Percentiles rank a stretch among this genome's conserved stretches.
phyloP scores from a whole-genome alignment of 2,797 vertebrate species.

The Pseudochaenichthys georgianus region DNA sequence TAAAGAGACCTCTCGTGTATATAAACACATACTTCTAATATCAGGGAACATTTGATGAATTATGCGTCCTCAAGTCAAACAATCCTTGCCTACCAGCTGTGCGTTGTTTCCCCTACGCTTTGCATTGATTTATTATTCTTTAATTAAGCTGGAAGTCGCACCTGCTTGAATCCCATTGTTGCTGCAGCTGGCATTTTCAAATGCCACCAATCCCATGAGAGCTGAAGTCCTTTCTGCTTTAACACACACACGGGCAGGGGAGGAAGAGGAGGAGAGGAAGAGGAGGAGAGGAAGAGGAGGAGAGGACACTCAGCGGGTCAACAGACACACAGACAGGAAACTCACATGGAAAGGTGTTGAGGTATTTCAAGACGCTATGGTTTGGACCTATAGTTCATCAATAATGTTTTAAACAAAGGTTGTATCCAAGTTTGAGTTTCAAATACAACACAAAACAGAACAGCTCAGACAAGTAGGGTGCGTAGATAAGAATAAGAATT shows the following conservation, averaged over 20 bases:
- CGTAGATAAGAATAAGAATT: too few relatives aligned
- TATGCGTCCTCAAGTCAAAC: too few relatives aligned
- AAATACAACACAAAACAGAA: too few relatives aligned
- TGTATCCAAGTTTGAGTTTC: neutral
- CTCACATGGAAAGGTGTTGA: conserved; percentile 1
- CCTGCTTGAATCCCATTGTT: neutral
- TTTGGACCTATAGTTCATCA: neutral
- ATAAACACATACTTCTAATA: too few relatives aligned
- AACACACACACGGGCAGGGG: conserved; percentile 28
- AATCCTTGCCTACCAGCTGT: too few relatives aligned
- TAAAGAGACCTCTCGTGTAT: too few relatives aligned
- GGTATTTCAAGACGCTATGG: neutral
- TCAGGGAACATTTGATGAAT: too few relatives aligned
- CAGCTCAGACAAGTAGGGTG: too few relatives aligned
- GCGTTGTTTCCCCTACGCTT: neutral
- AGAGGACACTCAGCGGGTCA: neutral
- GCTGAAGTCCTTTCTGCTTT: neutral
- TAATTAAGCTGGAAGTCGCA: conserved; percentile 1
- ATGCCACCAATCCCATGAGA: conserved; percentile 34
- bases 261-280: too few relatives aligned
- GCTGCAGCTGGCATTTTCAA: conserved; percentile 37
- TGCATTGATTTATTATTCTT: conserved; percentile 13
- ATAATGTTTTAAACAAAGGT: neutral
- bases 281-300: neutral
- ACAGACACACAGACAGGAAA: neutral